Evolutionary conservation across 64 coral and sea anemone species (phyloP).

Genomic region (Pocillopora damicornis): DNA sequence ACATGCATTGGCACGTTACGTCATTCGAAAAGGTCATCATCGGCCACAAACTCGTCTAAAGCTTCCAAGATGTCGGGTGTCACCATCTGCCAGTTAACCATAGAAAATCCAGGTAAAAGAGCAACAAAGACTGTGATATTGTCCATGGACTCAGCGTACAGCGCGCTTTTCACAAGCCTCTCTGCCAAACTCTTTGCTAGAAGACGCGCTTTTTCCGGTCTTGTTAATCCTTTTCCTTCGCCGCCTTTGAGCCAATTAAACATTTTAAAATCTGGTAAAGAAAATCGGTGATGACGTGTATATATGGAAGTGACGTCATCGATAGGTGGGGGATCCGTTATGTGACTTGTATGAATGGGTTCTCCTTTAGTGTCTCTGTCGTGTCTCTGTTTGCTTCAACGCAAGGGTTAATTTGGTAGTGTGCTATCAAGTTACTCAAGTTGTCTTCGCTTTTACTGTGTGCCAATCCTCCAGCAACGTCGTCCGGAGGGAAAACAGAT

Average conservation of each 20-base stretch:
- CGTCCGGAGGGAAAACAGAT: not conserved
- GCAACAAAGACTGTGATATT: slow-evolving; percentile 78
- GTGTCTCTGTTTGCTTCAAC: not conserved
- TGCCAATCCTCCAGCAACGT: not conserved
- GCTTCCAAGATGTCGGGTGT: slow-evolving; percentile 22
- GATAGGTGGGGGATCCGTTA: not conserved
- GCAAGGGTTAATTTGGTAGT: not conserved
- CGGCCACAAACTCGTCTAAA: slow-evolving; percentile 27
- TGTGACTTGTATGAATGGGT: not conserved
- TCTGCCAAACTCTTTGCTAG: slow-evolving; percentile 64
- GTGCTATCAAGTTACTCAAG: not conserved
- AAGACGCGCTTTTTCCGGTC: slow-evolving; percentile 55
- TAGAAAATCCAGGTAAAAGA: slow-evolving; percentile 78
- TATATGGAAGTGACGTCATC: slow-evolving; percentile 14
- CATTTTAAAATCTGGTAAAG: slow-evolving; percentile 23
- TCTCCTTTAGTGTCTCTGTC: not conserved
- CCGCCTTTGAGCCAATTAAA: not conserved
- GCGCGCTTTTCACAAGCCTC: slow-evolving; percentile 73
- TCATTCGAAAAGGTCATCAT: not conserved
- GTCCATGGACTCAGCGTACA: slow-evolving; percentile 75
- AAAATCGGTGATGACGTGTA: slow-evolving; percentile 30
- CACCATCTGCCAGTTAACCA: slow-evolving; percentile 53
- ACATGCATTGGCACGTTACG: not conserved
- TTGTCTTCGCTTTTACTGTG: slow-evolving; percentile 5
- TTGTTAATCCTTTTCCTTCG: slow-evolving; percentile 36